Evolutionary conservation across 2,113 vertebrate genomes (phyloP).

Genomic region (Cervus canadensis): DNA sequence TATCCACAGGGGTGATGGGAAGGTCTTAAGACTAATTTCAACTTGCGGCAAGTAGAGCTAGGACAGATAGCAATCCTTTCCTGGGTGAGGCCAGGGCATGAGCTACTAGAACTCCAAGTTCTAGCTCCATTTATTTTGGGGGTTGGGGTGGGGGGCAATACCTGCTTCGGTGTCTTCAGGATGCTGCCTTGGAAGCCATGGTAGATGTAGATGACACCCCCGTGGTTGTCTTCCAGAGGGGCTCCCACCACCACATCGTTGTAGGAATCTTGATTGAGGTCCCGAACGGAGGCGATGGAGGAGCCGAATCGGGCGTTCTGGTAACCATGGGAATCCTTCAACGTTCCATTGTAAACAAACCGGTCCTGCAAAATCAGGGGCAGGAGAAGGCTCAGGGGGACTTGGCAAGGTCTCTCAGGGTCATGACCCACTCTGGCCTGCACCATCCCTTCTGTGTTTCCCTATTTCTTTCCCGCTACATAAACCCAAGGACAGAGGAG

Average conservation of each 20-base stretch:
- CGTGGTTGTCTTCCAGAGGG: slow-evolving; percentile 91
- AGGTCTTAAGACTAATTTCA: neutral
- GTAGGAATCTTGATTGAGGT: slow-evolving; percentile 94
- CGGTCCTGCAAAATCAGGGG: slow-evolving; percentile 76
- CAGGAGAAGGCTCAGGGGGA: neutral
- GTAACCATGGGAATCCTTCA: slow-evolving; percentile 86
- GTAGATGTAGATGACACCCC: slow-evolving; percentile 93
- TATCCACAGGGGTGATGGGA: neutral
- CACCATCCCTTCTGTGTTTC: neutral
- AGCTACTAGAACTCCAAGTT: neutral
- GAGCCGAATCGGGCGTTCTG: slow-evolving; percentile 96
- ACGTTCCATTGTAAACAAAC: slow-evolving; percentile 85
- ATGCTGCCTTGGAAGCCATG: slow-evolving; percentile 85
- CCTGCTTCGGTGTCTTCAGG: slow-evolving; percentile 92
- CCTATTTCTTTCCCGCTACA: neutral
- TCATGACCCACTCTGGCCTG: neutral
- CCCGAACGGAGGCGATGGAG: slow-evolving; percentile 88
- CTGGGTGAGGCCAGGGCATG: rapidly evolving
- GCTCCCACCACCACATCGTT: slow-evolving; percentile 94
- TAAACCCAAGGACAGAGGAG: too few species aligned
- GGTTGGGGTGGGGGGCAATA: slow-evolving; percentile 25
- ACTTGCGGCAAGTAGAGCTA: neutral
- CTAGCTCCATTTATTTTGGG: rapidly evolving
- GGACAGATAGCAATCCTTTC: neutral
- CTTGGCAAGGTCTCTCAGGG: neutral